Conservation (phyloP, 2,113 vertebrate genomes). For the Egretta garzetta region DNA sequence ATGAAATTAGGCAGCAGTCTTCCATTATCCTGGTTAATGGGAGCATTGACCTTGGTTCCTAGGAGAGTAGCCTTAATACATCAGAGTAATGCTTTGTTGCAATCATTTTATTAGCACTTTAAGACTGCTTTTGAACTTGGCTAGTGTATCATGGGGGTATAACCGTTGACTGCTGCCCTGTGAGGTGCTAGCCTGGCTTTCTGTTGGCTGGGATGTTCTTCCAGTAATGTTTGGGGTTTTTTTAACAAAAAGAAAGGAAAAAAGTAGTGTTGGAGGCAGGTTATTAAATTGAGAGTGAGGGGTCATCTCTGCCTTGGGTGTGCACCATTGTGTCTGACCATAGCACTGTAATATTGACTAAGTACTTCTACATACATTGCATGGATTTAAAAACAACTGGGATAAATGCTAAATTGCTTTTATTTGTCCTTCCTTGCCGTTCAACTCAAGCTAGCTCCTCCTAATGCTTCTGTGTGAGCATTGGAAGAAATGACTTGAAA, state of each 20-base stretch:
- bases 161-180: background rate
- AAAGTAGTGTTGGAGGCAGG: background rate
- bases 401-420: background rate
- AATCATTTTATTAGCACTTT: background rate
- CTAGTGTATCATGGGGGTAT: background rate
- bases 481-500: background rate
- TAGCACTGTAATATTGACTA: background rate
- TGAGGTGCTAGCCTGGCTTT: background rate
- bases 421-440: background rate
- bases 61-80: background rate
- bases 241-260: too few species aligned
- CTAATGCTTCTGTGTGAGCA: background rate
- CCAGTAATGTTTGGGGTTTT: background rate
- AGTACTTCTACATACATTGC: background rate
- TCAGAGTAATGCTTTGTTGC: background rate
- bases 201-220: background rate
- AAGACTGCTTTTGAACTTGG: background rate
- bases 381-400: background rate
- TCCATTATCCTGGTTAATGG: slow-evolving; percentile 8
- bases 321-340: background rate
- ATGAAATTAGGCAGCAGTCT: background rate
- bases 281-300: background rate
- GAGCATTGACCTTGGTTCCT: background rate
- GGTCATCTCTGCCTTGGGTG: background rate
- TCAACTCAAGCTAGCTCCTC: background rate